Conservation (phyloP, 2,113 vertebrate genomes). For the Tor tambroides region DNA sequence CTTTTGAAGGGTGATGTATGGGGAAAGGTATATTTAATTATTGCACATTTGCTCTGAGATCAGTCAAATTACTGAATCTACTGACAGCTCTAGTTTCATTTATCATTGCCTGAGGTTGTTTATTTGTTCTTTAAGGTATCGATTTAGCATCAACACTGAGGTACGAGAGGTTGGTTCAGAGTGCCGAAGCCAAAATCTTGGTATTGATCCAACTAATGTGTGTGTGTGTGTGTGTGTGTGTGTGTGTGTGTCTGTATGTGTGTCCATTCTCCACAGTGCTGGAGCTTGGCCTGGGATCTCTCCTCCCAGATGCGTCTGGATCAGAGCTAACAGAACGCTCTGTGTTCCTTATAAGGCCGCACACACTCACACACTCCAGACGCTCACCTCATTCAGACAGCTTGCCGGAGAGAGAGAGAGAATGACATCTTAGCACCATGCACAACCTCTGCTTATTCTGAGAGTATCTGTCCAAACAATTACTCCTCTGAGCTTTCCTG, state of each 20-base stretch:
- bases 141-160: not conserved
- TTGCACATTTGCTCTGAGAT: not conserved
- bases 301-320: constrained; percentile 7
- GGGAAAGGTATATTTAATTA: not conserved
- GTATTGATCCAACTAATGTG: constrained; percentile 21
- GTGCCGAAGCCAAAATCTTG: not conserved
- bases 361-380: constrained; percentile 37
- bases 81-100: not conserved
- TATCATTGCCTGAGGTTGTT: not conserved
- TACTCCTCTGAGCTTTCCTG: constrained; percentile 32
- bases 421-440: constrained; percentile 34
- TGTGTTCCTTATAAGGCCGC: constrained; percentile 50
- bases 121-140: constrained; percentile 14
- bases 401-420: constrained; percentile 26
- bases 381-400: constrained; percentile 43
- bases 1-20: not conserved
- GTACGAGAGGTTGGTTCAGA: not conserved
- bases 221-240: constrained; percentile 26
- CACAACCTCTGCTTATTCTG: constrained; percentile 11
- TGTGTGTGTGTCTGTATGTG: constrained; percentile 22
- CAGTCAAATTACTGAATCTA: not conserved
- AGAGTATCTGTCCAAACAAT: constrained; percentile 9
- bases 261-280: not conserved
- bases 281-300: not conserved
- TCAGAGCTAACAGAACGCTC: constrained; percentile 13